phyloP scores from a whole-genome alignment of 2,888 invertebrate genomes.

The Eristalis intricaria region DNA sequence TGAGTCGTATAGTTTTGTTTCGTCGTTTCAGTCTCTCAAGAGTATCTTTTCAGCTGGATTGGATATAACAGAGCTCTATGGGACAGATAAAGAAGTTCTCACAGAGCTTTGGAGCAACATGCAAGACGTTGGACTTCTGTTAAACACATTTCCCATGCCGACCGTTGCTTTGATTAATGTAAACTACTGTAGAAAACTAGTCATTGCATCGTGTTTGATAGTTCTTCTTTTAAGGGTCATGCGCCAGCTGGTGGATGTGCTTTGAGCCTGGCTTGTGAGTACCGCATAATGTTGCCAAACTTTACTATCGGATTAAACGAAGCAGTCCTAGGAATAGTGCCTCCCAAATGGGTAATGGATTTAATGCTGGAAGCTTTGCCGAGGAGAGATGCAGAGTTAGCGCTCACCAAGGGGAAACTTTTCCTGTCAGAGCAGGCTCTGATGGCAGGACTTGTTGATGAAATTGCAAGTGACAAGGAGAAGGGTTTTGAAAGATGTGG shows the following conservation, averaged over 20 bases:
- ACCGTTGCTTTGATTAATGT: slow-evolving; percentile 91
- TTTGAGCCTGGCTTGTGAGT: slow-evolving; percentile 88
- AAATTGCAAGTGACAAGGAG: slow-evolving; percentile 85
- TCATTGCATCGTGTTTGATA: background rate
- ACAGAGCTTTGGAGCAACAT: slow-evolving; percentile 87
- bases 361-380: slow-evolving; percentile 84
- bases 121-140: slow-evolving; percentile 88
- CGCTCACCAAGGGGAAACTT: slow-evolving; percentile 86
- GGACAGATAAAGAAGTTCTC: slow-evolving; percentile 85
- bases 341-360: slow-evolving; percentile 87
- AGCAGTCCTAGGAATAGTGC: slow-evolving; percentile 88
- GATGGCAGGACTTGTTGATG: slow-evolving; percentile 88
- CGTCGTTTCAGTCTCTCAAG: slow-evolving; percentile 82
- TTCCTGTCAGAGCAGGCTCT: slow-evolving; percentile 88
- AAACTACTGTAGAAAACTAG: slow-evolving; percentile 59
- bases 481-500: slow-evolving; percentile 85
- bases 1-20: background rate
- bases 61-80: slow-evolving; percentile 92
- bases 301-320: slow-evolving; percentile 92
- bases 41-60: slow-evolving; percentile 90
- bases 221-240: slow-evolving; percentile 84
- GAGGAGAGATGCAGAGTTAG: slow-evolving; percentile 85
- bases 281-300: slow-evolving; percentile 89
- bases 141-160: slow-evolving; percentile 86
- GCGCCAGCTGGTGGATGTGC: slow-evolving; percentile 91